Conservation (phyloP, 2,113 vertebrate genomes). For the Lucifuga dentata region DNA sequence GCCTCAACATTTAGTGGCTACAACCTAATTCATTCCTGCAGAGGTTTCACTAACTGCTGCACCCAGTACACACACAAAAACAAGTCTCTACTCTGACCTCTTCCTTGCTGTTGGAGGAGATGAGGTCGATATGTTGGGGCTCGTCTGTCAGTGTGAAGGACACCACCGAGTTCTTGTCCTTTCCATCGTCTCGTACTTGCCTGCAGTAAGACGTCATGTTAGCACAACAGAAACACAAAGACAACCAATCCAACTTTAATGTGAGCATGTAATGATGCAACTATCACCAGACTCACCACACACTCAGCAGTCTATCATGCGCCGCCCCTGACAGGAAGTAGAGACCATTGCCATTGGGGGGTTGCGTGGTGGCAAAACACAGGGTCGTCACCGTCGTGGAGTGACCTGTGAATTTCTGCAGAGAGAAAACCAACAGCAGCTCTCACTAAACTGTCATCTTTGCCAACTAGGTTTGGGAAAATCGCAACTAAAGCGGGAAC, state of each 20-base stretch:
- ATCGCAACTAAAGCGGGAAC: no score
- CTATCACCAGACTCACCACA: slow-evolving; percentile 97
- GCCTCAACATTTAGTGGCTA: no score
- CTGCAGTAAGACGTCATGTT: slow-evolving; percentile 71
- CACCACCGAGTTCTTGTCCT: slow-evolving; percentile 94
- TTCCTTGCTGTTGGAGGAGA: slow-evolving; percentile 90
- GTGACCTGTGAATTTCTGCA: slow-evolving; percentile 96
- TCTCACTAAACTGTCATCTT: no score
- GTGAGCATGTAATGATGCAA: no score
- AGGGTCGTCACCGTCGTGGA: slow-evolving; percentile 93
- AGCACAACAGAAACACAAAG: background rate
- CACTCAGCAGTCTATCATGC: slow-evolving; percentile 93
- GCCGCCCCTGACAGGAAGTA: slow-evolving; percentile 96
- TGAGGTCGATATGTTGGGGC: slow-evolving; percentile 89
- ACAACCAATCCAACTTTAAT: no score
- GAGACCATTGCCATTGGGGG: slow-evolving; percentile 90
- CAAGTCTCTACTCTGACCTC: slow-evolving; percentile 82
- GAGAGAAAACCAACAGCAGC: no score
- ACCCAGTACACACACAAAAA: no score
- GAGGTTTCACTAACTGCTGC: no score
- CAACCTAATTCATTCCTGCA: no score
- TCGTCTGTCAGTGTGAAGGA: slow-evolving; percentile 95
- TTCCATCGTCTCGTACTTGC: slow-evolving; percentile 95
- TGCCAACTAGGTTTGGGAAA: no score
- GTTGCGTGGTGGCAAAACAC: slow-evolving; percentile 89